Percentiles rank a stretch among this genome's conserved stretches.
Conservation (phyloP, 2,888 invertebrate genomes). For the Lithophane socia region DNA sequence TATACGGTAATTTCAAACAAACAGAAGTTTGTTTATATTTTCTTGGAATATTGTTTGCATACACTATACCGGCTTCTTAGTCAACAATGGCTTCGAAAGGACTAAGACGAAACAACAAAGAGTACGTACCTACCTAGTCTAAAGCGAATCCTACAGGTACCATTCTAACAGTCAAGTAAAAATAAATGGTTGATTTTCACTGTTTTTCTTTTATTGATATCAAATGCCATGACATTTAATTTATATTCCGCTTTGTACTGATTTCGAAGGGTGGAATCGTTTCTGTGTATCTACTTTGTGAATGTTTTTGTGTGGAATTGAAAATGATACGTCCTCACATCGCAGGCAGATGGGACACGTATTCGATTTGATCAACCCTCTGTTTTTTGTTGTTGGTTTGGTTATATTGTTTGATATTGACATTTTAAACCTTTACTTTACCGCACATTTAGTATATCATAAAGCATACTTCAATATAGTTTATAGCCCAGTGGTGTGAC, state of each 20-base stretch:
- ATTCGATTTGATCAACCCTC: slow-evolving; percentile 12
- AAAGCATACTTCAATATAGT: not conserved
- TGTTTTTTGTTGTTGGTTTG: too few relatives aligned
- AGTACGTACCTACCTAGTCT: not conserved
- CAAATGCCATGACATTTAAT: slow-evolving; percentile 79
- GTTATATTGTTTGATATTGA: not conserved
- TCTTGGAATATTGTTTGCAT: slow-evolving; percentile 14
- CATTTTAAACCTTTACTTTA: not conserved
- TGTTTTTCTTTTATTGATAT: slow-evolving; percentile 71
- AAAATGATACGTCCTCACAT: slow-evolving; percentile 66
- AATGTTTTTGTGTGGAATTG: slow-evolving; percentile 56
- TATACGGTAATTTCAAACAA: slow-evolving; percentile 22
- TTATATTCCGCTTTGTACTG: slow-evolving; percentile 79
- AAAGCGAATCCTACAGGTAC: slow-evolving; percentile 37
- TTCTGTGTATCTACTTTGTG: slow-evolving; percentile 60
- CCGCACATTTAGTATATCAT: not conserved
- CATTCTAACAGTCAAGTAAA: slow-evolving; percentile 60
- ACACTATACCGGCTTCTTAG: slow-evolving; percentile 30
- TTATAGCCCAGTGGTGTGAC: too few relatives aligned
- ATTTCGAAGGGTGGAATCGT: slow-evolving; percentile 69
- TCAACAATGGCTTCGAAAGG: slow-evolving; percentile 47
- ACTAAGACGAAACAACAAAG: slow-evolving; percentile 44
- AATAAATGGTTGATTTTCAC: slow-evolving; percentile 69
- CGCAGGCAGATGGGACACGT: slow-evolving; percentile 65
- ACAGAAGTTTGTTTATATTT: slow-evolving; percentile 26